Base-by-base conservation (phyloP, 2,888 invertebrate genomes). In the Notodonta ziczac region DNA sequence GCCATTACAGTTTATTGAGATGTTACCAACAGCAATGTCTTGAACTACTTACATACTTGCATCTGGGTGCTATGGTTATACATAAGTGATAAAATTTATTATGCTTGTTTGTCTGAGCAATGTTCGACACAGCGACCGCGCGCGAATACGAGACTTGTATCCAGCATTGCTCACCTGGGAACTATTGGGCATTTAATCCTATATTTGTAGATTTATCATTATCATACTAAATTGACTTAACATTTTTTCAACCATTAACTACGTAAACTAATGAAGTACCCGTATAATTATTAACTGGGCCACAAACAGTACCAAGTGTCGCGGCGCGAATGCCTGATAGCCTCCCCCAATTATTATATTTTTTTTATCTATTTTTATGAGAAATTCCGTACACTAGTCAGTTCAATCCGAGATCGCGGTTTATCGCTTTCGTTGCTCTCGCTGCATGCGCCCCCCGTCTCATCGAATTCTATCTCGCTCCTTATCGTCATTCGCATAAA, bases 151-250 rank as follows among this genome's bases (percentile, higher is more conserved):
- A 50, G 40, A 32, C 44, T 73, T 85, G 88, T 81, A 59, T 89
- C 93, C 84, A 86, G 82, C 86, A 84, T 85, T 85, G 89, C 86
- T 86, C 88, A 73, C 79, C 73, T 91, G 94, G 94, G 94, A 91
- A 93, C 94, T 94, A 93, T 94, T 94, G 94, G 94, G 94, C 94
- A 94, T 94, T 93, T 94, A 94, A 94, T 93, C 90, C 91, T 93
- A 87, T 93, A 89, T 87, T 78, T 89, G 91, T 93, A 93, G 92
- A 91, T 75, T 86, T 90, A 89, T 90, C 93, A 92, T 92, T 91
- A 90, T 91, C 92, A 93, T 91, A 93, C 93, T 93, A 93, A 93
- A 92, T 92, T 89, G 90, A 88, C 90, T 91, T 93, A 93, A 93
- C 92, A 92, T 89, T 85, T 84, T 56, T 88, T 90, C 91, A 92